Evolutionary conservation across 2,888 invertebrate species (phyloP).

Genomic region (Scaptomyza reducta): DNA sequence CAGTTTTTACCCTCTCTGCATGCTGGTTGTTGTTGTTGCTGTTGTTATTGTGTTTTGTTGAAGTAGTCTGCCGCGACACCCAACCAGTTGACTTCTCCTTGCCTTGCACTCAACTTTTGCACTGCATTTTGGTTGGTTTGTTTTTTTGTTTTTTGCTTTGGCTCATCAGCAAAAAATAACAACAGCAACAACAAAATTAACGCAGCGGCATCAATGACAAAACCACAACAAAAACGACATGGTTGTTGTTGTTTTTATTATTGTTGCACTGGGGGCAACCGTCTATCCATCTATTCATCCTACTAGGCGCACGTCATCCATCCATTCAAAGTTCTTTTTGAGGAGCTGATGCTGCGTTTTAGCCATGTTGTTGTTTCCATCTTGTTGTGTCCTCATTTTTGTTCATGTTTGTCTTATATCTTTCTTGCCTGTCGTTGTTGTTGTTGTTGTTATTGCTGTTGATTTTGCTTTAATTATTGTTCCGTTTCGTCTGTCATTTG

Average conservation of each 20-base stretch:
- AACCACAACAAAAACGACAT: conserved; percentile 49
- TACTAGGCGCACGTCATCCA: conserved; percentile 38
- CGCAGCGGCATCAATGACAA: conserved; percentile 69
- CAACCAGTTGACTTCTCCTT: conserved; percentile 41
- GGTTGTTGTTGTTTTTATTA: conserved; percentile 18
- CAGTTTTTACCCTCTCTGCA: conserved; percentile 14
- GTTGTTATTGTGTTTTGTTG: conserved; percentile 42
- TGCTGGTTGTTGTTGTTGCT: neutral
- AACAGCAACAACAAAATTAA: conserved; percentile 59
- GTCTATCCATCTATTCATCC: conserved; percentile 29
- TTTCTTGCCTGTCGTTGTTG: neutral
- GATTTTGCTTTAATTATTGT: conserved; percentile 75
- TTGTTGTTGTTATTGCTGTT: conserved; percentile 43
- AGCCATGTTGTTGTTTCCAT: conserved; percentile 34
- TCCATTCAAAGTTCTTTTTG: conserved; percentile 49
- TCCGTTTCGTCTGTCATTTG: conserved; percentile 69
- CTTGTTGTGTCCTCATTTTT: conserved; percentile 41
- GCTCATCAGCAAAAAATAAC: conserved; percentile 64
- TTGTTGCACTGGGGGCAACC: conserved; percentile 41
- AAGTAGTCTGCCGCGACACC: conserved; percentile 72
- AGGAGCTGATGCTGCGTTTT: conserved; percentile 51
- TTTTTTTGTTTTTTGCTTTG: conserved; percentile 21
- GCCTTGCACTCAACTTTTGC: conserved; percentile 56
- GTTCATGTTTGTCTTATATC: conserved; percentile 19
- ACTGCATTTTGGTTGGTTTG: conserved; percentile 41